phyloP scores from a whole-genome alignment of 2,797 vertebrate species.

The Takifugu rubripes region DNA sequence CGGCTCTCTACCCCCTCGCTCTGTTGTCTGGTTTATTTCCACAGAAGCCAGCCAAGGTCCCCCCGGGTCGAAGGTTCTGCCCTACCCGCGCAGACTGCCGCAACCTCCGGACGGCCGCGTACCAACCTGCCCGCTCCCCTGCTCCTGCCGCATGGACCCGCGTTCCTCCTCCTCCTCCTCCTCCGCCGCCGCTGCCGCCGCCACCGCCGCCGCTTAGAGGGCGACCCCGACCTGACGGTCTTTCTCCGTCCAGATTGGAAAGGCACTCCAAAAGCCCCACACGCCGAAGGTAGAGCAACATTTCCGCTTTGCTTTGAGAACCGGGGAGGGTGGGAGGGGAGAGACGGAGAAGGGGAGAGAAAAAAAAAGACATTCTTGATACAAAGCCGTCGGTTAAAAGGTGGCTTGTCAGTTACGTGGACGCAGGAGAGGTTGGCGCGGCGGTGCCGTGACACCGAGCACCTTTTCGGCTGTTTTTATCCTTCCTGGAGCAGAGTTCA shows the following conservation, averaged over 20 bases:
- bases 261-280: slow-evolving; percentile 21
- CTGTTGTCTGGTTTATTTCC: neutral
- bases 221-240: slow-evolving; percentile 80
- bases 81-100: slow-evolving; percentile 78
- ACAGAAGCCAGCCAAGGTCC: slow-evolving; percentile 55
- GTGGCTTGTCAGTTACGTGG: slow-evolving; percentile 86
- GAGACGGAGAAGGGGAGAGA: slow-evolving; percentile 8
- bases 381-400: slow-evolving; percentile 90
- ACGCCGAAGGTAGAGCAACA: slow-evolving; percentile 75
- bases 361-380: slow-evolving; percentile 62
- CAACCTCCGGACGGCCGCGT: slow-evolving; percentile 62
- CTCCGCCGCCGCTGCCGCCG: slow-evolving; percentile 71
- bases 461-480: slow-evolving; percentile 31
- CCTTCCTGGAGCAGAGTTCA: slow-evolving; percentile 56
- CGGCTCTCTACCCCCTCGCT: slow-evolving; percentile 1
- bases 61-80: slow-evolving; percentile 92
- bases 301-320: slow-evolving; percentile 71
- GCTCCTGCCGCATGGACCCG: slow-evolving; percentile 80
- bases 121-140: slow-evolving; percentile 52
- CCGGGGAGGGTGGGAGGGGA: slow-evolving; percentile 42
- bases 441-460: slow-evolving; percentile 64
- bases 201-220: slow-evolving; percentile 72
- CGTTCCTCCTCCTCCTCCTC: slow-evolving; percentile 72
- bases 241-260: slow-evolving; percentile 73
- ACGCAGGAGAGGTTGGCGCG: slow-evolving; percentile 75